Evolutionary conservation across 2,797 vertebrate species (phyloP), one percentile per base, ranked within the genome.

Genomic region (Simalia tracyae): DNA sequence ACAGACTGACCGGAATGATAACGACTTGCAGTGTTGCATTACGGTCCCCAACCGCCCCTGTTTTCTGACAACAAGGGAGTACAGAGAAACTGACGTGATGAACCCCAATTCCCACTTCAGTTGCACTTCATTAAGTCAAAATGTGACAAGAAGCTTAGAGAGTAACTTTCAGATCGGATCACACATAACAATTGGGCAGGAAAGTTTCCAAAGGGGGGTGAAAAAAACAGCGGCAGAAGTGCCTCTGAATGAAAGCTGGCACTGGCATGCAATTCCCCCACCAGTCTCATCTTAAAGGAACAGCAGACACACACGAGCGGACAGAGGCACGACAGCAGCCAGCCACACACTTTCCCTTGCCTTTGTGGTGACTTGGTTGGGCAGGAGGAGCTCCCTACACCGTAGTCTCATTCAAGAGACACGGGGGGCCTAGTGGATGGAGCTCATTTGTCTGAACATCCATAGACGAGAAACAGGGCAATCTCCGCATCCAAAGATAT

Each of bases 61-160:
- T 99, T 99, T 99, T 98, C 98, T 98, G 97, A 99, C 99, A 99
- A 99, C 99, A 99, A 98, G 99, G 99, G 99, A 99, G 98, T 97
- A 97, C 97, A 98, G 98, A 98, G 99, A 98, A 98, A 99, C 99
- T 99, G 97, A 98, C 98, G 98, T 98, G 98, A 99, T 99, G 99
- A 99, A 99, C 99, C 99, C 99, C 99, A 98, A 99, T 99, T 99
- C 99, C 99, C 99, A 98, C 98, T 99, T 98, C 99, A 99, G 99
- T 99, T 99, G 99, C 99, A 99, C 99, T 99, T 99, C 99, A 99
- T 99, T 99, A 99, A 99, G 99, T 99, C 99, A 99, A 99, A 99
- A 99, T 99, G 99, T 99, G 99, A 99, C 99, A 99, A 99, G 99
- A 99, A 99, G 99, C 99, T 99, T 99, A 99, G 99, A 99, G 99